phyloP scores from a whole-genome alignment of 2,888 invertebrate genomes.

The Sicus ferrugineus region DNA sequence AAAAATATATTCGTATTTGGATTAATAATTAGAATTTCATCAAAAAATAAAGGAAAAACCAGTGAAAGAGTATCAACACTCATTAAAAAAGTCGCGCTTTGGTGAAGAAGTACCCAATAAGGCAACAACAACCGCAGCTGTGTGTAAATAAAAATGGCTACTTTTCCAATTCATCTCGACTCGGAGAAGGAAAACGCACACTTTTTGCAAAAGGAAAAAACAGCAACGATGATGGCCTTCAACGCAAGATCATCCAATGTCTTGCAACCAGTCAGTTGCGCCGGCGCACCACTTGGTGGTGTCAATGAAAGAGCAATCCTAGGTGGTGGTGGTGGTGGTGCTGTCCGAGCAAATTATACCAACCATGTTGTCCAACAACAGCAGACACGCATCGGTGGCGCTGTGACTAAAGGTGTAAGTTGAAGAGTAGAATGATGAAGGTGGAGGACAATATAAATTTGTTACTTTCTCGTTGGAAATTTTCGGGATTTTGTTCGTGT shows the following conservation, averaged over 20 bases:
- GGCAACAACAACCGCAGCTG: slow-evolving; percentile 31
- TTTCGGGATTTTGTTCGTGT: background rate
- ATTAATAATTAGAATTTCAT: slow-evolving; percentile 10
- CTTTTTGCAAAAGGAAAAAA: slow-evolving; percentile 44
- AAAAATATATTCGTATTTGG: slow-evolving; percentile 27
- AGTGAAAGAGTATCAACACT: too few relatives aligned
- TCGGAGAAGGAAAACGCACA: slow-evolving; percentile 73
- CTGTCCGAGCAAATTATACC: slow-evolving; percentile 46
- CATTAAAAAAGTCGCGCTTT: background rate
- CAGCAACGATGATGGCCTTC: too few relatives aligned
- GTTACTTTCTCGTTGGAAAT: background rate
- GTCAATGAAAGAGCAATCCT: slow-evolving; percentile 46
- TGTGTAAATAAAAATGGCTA: slow-evolving; percentile 69
- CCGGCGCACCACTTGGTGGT: slow-evolving; percentile 36
- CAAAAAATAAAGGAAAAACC: background rate
- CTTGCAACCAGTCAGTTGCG: slow-evolving; percentile 36
- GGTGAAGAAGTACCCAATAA: slow-evolving; percentile 6
- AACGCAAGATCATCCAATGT: slow-evolving; percentile 31
- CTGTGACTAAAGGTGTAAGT: slow-evolving; percentile 23
- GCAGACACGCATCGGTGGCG: slow-evolving; percentile 35
- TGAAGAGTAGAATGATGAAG: background rate
- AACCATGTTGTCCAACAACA: slow-evolving; percentile 45
- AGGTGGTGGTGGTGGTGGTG: slow-evolving; percentile 27
- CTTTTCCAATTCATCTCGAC: slow-evolving; percentile 79
- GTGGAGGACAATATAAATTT: background rate